Percentiles rank a stretch among this genome's conserved stretches.
Evolutionary conservation across 2,797 vertebrate species (phyloP).

Genomic region (Stomatorhinus walkeri): DNA sequence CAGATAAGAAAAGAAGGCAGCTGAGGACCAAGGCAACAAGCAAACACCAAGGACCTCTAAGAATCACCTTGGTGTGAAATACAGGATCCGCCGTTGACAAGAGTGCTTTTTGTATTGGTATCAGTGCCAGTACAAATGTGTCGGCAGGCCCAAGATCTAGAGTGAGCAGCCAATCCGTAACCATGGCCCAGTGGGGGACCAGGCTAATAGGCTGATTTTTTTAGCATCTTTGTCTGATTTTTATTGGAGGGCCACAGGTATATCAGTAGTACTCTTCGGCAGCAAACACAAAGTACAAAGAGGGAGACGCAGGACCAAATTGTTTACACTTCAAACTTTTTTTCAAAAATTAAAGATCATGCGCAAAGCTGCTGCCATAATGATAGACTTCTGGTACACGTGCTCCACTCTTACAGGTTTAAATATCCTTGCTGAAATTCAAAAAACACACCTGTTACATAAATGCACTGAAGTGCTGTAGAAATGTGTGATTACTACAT

Average conservation of each 20-base stretch:
- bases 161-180: not conserved
- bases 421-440: not conserved
- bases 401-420: not conserved
- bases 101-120: not conserved
- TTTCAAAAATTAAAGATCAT: not conserved
- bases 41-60: not conserved
- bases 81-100: not conserved
- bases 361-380: not conserved
- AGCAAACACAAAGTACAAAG: not conserved
- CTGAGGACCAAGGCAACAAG: not conserved
- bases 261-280: not conserved
- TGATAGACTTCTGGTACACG: not conserved
- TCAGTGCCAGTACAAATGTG: not conserved
- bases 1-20: not conserved
- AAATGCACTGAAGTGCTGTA: not conserved
- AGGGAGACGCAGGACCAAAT: not conserved
- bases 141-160: not conserved
- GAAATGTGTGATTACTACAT: not conserved
- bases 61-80: not conserved
- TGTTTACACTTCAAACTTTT: not conserved
- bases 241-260: not conserved
- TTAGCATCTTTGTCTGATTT: not conserved
- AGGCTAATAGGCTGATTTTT: not conserved
- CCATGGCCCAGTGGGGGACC: not conserved
- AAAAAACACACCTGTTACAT: not conserved